Evolutionary conservation across 2,797 vertebrate species (phyloP), one percentile per base, ranked within the genome.

Genomic region (Anabas testudineus): DNA sequence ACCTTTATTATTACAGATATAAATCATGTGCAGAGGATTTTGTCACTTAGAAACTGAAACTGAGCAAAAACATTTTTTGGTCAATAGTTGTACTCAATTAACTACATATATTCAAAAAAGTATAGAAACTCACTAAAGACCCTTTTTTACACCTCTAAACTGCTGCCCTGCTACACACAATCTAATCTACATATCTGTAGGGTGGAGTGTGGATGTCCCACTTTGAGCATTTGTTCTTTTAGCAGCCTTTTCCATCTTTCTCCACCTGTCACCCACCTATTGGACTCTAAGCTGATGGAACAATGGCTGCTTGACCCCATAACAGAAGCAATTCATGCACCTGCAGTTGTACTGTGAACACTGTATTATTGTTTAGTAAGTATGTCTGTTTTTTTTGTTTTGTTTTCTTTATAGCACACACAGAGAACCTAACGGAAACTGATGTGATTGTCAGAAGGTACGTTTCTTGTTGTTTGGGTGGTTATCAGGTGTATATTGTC

Each of bases 391-490:
- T 37, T 41, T 12, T 45, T 19, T 77, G n/a, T n/a, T n/a, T n/a
- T n/a, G 58, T n/a, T n/a, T 79, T 86, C 71, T 76, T 46, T 10
- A 18, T 39, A 95, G 95, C 84, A 62, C 75, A 67, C 58, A 90
- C 77, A 18, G 62, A 85, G 72, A 62, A 90, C 70, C 12, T 91
- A 58, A 94, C 89, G 1, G 95, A 96, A 91, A 91, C 87, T 0
- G 96, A 99, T 76, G 87, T 85, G 0, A n/a, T n/a, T n/a, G n/a
- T n/a, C 85, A 55, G 0, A 80, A 95, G 95, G 97, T 97, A 43
- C 4, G 0, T 18, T 24, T 19, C 1, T 14, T 54, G 24, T 7
- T 22, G 10, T 24, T 68, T 26, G 3, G 47, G 30, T 34, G 2
- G 13, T 28, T 30, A 5, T 28, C 0, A 22, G 7, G 28, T n/a